Percentiles rank a stretch among this genome's conserved stretches.
These are phyloP conservation scores for Adelosebastes latens DNA, from an alignment of 2,797 vertebrate species.

Conservation along the genomic window DNA sequence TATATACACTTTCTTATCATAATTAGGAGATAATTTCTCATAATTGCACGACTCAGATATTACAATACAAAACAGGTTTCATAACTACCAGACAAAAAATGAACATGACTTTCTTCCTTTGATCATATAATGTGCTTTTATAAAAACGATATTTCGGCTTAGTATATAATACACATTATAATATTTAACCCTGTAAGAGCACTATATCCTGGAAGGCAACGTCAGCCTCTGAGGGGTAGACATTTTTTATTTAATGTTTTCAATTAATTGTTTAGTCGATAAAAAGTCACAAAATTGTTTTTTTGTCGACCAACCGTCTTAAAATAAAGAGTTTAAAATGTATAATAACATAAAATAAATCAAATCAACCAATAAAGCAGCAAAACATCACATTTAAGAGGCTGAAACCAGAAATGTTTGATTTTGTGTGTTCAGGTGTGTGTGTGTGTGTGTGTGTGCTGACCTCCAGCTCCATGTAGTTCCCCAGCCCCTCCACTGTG, in stretches of 20 bases:
- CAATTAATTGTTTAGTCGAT: neutral
- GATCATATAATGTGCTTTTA: neutral
- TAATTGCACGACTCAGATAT: neutral
- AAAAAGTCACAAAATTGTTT: neutral
- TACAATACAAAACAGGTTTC: neutral
- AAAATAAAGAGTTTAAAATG: neutral
- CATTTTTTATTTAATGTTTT: neutral
- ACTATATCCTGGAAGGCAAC: neutral
- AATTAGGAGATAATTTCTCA: neutral
- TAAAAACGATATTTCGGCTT: neutral
- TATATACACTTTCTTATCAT: neutral
- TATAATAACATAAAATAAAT: neutral
- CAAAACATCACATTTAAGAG: neutral
- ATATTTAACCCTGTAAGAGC: neutral
- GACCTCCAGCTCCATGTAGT: conserved; percentile 90
- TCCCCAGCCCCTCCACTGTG: conserved; percentile 80
- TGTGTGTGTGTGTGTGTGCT: neutral
- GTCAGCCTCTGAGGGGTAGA: too few relatives aligned
- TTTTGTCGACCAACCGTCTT: neutral
- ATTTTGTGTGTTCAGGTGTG: neutral
- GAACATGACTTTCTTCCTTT: too few relatives aligned
- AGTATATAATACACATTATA: neutral
- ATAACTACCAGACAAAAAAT: neutral
- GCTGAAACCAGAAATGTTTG: neutral
- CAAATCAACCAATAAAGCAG: neutral